These are phyloP conservation scores for Chrysoperla carnea DNA, from an alignment of 1,140 invertebrate species.

Conservation along the genomic window DNA sequence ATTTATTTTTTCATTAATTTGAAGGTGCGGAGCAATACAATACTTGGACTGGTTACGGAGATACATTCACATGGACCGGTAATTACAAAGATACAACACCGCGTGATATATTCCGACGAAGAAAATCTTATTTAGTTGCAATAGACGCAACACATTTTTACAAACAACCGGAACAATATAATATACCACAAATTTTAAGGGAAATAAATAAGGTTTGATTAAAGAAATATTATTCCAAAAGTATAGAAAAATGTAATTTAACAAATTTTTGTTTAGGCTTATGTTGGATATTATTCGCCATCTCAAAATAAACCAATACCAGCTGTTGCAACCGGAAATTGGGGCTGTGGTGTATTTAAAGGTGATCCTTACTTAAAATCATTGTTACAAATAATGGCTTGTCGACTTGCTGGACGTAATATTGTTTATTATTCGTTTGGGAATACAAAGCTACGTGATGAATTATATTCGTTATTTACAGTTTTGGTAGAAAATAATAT, in stretches of 20 bases:
- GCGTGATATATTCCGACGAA: slow-evolving; percentile 49
- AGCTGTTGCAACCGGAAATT: slow-evolving; percentile 88
- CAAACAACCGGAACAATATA: slow-evolving; percentile 34
- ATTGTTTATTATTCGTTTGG: slow-evolving; percentile 86
- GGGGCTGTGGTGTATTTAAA: slow-evolving; percentile 92
- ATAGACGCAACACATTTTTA: slow-evolving; percentile 73
- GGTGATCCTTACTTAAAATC: slow-evolving; percentile 77
- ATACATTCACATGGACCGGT: slow-evolving; percentile 62
- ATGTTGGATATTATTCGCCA: slow-evolving; percentile 50
- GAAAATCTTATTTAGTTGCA: slow-evolving; percentile 64
- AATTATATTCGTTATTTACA: slow-evolving; percentile 51
- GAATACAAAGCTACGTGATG: slow-evolving; percentile 46
- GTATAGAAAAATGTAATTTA: no score
- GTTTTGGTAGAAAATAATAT: slow-evolving; percentile 41
- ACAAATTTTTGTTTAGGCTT: slow-evolving; percentile 37
- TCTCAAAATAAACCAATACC: slow-evolving; percentile 20
- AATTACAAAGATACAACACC: slow-evolving; percentile 55
- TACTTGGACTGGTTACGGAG: slow-evolving; percentile 71
- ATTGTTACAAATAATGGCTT: slow-evolving; percentile 83
- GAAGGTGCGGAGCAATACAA: slow-evolving; percentile 72
- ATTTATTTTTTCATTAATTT: slow-evolving; percentile 5
- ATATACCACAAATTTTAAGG: slow-evolving; percentile 36
- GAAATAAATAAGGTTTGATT: slow-evolving; percentile 66
- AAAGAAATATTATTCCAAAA: background rate
- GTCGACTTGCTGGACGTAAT: slow-evolving; percentile 43